Conservation (phyloP, 2,113 vertebrate species). For the Grus americana region DNA sequence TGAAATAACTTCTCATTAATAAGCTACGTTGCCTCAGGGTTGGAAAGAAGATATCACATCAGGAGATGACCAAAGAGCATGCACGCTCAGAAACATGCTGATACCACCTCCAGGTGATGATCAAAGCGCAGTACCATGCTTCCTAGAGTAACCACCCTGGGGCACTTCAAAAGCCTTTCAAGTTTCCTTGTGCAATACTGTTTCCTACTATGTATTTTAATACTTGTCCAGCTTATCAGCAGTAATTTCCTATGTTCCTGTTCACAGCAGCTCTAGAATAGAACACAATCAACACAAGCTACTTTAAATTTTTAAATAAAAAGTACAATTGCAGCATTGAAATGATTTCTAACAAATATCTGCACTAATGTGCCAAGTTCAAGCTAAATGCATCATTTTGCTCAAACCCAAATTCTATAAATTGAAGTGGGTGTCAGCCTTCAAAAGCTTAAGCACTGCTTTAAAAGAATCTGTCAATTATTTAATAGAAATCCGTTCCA, state of each 20-base stretch:
- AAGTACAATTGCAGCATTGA: background rate
- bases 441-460: background rate
- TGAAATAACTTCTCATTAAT: background rate
- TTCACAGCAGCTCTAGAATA: background rate
- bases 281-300: background rate
- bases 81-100: background rate
- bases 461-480: constrained; percentile 29
- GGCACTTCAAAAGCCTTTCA: background rate
- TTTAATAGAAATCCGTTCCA: background rate
- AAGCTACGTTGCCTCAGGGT: background rate
- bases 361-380: background rate
- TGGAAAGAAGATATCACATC: background rate
- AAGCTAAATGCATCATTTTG: background rate
- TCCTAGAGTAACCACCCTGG: background rate
- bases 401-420: background rate
- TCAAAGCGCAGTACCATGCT: fast-evolving
- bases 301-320: background rate
- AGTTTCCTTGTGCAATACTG: background rate
- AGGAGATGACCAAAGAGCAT: background rate
- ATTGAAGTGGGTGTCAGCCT: background rate
- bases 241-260: background rate
- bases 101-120: background rate
- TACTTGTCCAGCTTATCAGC: background rate
- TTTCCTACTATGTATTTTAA: background rate
- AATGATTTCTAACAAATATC: background rate